These are phyloP conservation scores for Monochamus saltuarius DNA, from an alignment of 1,140 invertebrate species.

Conservation along the genomic window DNA sequence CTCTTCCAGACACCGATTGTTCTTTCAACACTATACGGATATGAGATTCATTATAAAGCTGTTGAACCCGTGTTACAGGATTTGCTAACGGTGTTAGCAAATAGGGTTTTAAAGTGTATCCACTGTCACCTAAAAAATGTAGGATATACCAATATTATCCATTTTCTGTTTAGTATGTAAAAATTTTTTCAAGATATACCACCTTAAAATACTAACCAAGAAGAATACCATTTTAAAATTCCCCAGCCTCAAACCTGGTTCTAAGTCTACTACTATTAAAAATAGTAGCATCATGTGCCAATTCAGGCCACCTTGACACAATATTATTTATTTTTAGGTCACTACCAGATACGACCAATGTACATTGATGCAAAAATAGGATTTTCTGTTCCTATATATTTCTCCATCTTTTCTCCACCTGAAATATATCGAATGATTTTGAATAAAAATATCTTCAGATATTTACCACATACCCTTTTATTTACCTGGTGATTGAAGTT, in stretches of 20 bases:
- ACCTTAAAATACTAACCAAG: conserved; percentile 11
- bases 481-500: conserved; percentile 26
- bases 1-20: no score
- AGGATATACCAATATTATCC: not conserved
- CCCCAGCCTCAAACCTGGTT: conserved; percentile 1
- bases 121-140: no score
- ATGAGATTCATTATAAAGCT: no score
- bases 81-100: no score
- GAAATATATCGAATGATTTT: not conserved
- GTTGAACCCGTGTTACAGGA: no score
- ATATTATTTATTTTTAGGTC: conserved; percentile 43
- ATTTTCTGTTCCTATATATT: conserved; percentile 50
- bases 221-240: conserved; percentile 11
- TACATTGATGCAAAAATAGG: conserved; percentile 50
- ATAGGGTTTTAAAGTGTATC: no score
- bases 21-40: no score
- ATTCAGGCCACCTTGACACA: conserved; percentile 49
- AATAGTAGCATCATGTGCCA: conserved; percentile 46
- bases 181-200: no score
- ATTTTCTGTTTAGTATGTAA: no score
- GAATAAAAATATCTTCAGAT: no score
- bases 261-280: conserved; percentile 39
- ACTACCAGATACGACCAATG: conserved; percentile 44
- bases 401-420: conserved; percentile 34
- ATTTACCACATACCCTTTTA: no score